phyloP scores from a whole-genome alignment of 2,888 invertebrate species.

The Tethea ocularis region DNA sequence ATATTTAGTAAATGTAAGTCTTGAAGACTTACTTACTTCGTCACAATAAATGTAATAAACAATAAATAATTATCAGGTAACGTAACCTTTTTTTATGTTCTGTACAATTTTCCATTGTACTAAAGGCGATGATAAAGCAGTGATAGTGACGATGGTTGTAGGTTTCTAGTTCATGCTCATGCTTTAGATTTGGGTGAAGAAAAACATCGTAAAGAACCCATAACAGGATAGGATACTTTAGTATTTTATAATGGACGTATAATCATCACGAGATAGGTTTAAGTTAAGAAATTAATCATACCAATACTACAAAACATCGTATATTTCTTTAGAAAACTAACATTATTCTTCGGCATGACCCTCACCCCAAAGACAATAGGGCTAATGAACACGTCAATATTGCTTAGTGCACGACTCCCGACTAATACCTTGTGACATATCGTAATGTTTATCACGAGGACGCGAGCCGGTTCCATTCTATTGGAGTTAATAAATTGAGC shows the following conservation, averaged over 20 bases:
- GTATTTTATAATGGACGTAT: too few relatives aligned
- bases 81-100: background rate
- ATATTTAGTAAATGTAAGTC: background rate
- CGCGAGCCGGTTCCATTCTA: constrained; percentile 15
- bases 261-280: too few relatives aligned
- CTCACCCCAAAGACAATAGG: constrained; percentile 49
- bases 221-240: too few relatives aligned
- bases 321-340: background rate
- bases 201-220: too few relatives aligned
- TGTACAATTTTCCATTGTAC: too few relatives aligned
- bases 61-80: background rate
- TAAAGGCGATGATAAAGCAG: too few relatives aligned
- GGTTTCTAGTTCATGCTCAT: too few relatives aligned
- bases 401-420: constrained; percentile 57
- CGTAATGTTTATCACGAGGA: constrained; percentile 11
- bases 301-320: background rate
- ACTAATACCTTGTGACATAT: constrained; percentile 40
- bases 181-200: too few relatives aligned
- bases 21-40: too few relatives aligned
- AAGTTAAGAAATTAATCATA: too few relatives aligned
- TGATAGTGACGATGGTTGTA: too few relatives aligned
- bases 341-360: constrained; percentile 19
- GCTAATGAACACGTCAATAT: constrained; percentile 65
- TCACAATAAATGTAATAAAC: background rate
- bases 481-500: background rate